Base-by-base conservation (phyloP, 2,888 invertebrate species). In the Nephrocerus scutellatus region DNA sequence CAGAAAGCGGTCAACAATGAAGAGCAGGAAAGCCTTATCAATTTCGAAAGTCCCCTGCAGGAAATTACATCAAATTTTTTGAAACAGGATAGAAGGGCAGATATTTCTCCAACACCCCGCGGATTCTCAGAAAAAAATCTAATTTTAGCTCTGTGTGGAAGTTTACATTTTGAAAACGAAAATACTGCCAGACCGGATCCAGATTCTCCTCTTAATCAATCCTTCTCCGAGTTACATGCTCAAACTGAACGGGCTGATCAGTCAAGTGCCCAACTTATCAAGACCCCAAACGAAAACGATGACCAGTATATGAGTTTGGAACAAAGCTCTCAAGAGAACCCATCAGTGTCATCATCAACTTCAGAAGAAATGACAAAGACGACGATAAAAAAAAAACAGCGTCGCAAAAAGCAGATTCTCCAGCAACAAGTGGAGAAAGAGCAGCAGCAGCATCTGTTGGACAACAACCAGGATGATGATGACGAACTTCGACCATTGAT, bases 401-500 rank as follows among this genome's bases (percentile, higher is more conserved):
- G 54, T 19, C 57, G 57, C 7, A 53, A 54, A 28, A 56, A 55
- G 41, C 52, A 57, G 30, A 51, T 48, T 6, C 23, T 18, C 30
- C 52, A 54, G 23, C 47, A 48, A 13, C 37, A 48, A 22, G 20
- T 38, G 20, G 50, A 52, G 23, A 36, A 42, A 6, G 25, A 23
- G 13, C 25, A 39, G 19, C 30, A 30, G 20, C 33, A 30, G 26
- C 24, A 19, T n/a, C n/a, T n/a, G n/a, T n/a, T n/a, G 19, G 43
- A 47, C 31, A 26, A 44, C 38, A 46, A 45, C 43, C 45, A 30
- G 33, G 54, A 56, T 6, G 61, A 59, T 23, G 66, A 66, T 44
- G 68, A 68, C 48, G 68, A 68, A 34, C 44, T 68, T 33, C 60
- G 64, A 40, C 68, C 69, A 2, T 48, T 68, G 32, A 69, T 68